Percentiles rank a stretch among this genome's conserved stretches.
Evolutionary conservation across 2,797 vertebrate species (phyloP).

Genomic region (Oryzias dopingdopingensis): DNA sequence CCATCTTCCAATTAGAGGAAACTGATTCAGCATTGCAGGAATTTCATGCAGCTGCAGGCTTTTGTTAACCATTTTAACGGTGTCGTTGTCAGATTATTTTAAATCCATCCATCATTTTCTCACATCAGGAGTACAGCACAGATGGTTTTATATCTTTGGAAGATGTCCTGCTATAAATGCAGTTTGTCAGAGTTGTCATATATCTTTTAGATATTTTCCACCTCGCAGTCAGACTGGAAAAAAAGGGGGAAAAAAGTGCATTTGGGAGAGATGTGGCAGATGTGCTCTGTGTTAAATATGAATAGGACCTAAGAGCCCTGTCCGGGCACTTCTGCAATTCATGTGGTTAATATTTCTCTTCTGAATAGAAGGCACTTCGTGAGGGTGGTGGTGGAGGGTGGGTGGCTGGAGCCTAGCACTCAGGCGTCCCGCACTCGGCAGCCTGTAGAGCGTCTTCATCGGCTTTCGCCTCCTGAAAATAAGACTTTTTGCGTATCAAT

Average conservation of each 20-base stretch:
- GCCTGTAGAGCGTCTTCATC: slow-evolving; percentile 55
- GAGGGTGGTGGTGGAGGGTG: slow-evolving; percentile 22
- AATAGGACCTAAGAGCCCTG: slow-evolving; percentile 77
- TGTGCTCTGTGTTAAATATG: slow-evolving; percentile 77
- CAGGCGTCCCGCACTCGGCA: slow-evolving; percentile 68
- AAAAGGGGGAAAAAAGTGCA: slow-evolving; percentile 47
- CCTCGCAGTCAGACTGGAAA: slow-evolving; percentile 53
- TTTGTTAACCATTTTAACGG: slow-evolving; percentile 31
- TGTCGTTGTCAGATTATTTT: slow-evolving; percentile 42
- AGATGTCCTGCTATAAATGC: slow-evolving; percentile 42
- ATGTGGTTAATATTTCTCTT: slow-evolving; percentile 78
- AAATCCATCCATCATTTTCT: slow-evolving; percentile 42
- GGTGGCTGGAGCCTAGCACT: slow-evolving; percentile 66
- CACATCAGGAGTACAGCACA: slow-evolving; percentile 27
- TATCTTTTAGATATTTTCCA: slow-evolving; percentile 61
- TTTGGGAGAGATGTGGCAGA: slow-evolving; percentile 66
- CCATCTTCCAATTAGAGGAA: slow-evolving; percentile 68
- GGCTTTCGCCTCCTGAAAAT: slow-evolving; percentile 73
- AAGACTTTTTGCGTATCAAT: slow-evolving; percentile 85
- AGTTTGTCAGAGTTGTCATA: slow-evolving; percentile 64
- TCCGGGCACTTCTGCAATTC: slow-evolving; percentile 75
- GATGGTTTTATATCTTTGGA: slow-evolving; percentile 36
- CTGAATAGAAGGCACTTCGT: slow-evolving; percentile 73
- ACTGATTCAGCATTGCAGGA: slow-evolving; percentile 57
- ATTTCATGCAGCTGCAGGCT: slow-evolving; percentile 36